A percentile compares a stretch with the other conserved stretches of the same genome.
phyloP scores from a whole-genome alignment of 2,888 invertebrate species.

The Lasioglossum vierecki region DNA sequence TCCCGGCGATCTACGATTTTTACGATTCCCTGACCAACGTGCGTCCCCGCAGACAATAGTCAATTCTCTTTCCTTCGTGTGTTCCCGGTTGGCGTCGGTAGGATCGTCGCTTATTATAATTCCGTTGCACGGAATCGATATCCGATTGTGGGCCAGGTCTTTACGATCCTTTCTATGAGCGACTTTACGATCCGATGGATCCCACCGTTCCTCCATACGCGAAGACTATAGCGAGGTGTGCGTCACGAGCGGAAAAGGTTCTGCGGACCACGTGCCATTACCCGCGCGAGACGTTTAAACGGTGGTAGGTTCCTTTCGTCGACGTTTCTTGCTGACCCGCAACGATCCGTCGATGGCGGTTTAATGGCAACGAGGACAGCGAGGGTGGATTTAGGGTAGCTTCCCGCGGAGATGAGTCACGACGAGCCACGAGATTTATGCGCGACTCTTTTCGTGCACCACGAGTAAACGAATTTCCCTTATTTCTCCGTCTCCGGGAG shows the following conservation, averaged over 20 bases:
- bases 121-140: slow-evolving; percentile 56
- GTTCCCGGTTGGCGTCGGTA: neutral
- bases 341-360: slow-evolving; percentile 62
- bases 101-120: slow-evolving; percentile 40
- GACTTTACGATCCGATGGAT: slow-evolving; percentile 59
- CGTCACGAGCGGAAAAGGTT: slow-evolving; percentile 37
- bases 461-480: slow-evolving; percentile 76
- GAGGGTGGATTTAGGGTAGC: slow-evolving; percentile 56
- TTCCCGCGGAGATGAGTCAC: slow-evolving; percentile 65
- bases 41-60: slow-evolving; percentile 40
- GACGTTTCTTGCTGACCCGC: slow-evolving; percentile 63
- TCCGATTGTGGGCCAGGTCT: slow-evolving; percentile 35
- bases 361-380: slow-evolving; percentile 73
- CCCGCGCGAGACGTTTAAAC: slow-evolving; percentile 11
- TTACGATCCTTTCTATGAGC: slow-evolving; percentile 60
- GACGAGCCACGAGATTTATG: slow-evolving; percentile 73
- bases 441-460: slow-evolving; percentile 66
- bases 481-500: slow-evolving; percentile 40
- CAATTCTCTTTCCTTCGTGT: slow-evolving; percentile 18
- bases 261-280: slow-evolving; percentile 59
- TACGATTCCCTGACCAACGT: slow-evolving; percentile 13
- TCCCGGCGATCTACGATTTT: slow-evolving; percentile 7
- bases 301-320: slow-evolving; percentile 27
- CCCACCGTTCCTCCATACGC: slow-evolving; percentile 19
- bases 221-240: slow-evolving; percentile 17